Conservation (phyloP, 2,888 invertebrate species). For the Resseliella maxima region DNA sequence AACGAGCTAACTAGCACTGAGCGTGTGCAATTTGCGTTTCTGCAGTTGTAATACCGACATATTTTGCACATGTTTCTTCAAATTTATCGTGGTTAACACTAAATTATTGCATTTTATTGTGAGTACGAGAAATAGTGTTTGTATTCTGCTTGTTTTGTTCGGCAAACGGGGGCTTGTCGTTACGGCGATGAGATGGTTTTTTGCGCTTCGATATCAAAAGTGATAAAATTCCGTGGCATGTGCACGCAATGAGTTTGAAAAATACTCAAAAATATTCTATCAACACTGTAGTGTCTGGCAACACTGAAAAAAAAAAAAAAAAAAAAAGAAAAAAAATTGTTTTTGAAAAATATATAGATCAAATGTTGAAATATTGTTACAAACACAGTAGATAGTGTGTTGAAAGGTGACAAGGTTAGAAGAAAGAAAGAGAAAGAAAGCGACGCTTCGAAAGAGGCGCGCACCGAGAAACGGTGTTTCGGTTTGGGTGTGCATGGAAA, state of each 20-base stretch:
- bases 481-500: too few relatives aligned
- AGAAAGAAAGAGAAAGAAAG: background rate
- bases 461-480: background rate
- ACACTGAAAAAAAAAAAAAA: too few relatives aligned
- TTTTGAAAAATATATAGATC: too few relatives aligned
- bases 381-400: too few relatives aligned
- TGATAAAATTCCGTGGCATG: background rate
- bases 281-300: background rate
- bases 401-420: background rate
- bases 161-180: background rate
- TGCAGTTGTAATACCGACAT: too few relatives aligned
- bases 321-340: too few relatives aligned
- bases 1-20: too few relatives aligned
- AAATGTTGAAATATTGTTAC: too few relatives aligned
- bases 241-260: background rate
- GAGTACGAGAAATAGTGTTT: background rate
- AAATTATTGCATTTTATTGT: constrained; percentile 53
- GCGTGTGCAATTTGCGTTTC: background rate
- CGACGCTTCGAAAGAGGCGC: background rate
- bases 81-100: constrained; percentile 13
- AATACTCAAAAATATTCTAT: background rate
- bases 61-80: constrained; percentile 5
- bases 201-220: background rate
- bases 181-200: background rate
- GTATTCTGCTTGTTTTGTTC: background rate